A percentile compares a stretch with the other conserved stretches of the same genome.
Conservation (phyloP, 1,140 invertebrate genomes). For the Procambarus virginalis region DNA sequence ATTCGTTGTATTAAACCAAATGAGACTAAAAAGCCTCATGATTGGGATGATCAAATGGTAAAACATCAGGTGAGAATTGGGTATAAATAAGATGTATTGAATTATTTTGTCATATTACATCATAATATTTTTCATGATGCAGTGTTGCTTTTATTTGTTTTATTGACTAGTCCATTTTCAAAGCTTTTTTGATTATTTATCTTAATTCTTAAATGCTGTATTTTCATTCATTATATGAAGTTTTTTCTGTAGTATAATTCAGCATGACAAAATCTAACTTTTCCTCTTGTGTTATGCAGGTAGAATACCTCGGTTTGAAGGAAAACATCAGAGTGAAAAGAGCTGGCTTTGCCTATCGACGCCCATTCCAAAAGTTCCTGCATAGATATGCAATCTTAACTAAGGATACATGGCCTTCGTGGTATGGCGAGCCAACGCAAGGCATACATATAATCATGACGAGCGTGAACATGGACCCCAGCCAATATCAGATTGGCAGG, state of each 20-base stretch:
- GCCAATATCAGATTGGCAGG: conserved; percentile 83
- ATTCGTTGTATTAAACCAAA: conserved; percentile 87
- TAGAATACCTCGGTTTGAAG: conserved; percentile 80
- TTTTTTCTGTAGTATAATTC: too few species aligned
- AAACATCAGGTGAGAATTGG: conserved; percentile 76
- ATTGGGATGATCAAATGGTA: conserved; percentile 82
- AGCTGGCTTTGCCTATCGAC: conserved; percentile 82
- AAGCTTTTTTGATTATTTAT: too few species aligned
- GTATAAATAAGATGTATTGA: background rate
- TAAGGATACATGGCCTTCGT: conserved; percentile 82
- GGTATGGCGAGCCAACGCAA: conserved; percentile 78
- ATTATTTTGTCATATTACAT: too few species aligned
- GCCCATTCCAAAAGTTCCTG: conserved; percentile 80
- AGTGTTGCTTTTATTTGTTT: too few species aligned
- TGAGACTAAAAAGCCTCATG: conserved; percentile 83
- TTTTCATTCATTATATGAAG: too few species aligned
- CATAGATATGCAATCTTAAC: conserved; percentile 82
- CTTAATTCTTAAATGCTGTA: too few species aligned
- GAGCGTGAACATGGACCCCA: conserved; percentile 79
- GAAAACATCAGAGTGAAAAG: conserved; percentile 82
- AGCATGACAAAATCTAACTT: background rate
- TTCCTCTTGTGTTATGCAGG: conserved; percentile 72
- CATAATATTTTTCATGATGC: too few species aligned
- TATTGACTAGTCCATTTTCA: too few species aligned
- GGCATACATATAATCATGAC: conserved; percentile 80